Evolutionary conservation across 2,888 invertebrate species (phyloP), one percentile per base, ranked within the genome.

Genomic region (Drepanosiphum platanoidis): DNA sequence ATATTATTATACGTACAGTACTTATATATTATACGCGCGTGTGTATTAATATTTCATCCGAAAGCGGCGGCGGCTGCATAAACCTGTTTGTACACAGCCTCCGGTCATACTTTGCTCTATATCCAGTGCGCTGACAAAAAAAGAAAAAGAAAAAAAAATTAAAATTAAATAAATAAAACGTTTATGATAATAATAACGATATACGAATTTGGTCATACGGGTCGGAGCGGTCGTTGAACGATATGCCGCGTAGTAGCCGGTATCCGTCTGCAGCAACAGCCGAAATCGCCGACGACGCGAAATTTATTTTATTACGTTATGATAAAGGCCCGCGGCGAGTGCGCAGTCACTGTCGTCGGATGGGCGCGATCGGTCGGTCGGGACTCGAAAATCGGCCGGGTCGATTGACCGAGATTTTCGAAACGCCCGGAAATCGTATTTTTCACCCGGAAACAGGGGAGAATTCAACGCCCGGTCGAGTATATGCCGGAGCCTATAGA

Each of bases 71-170:
- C 13, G n/a, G 22, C 9, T 42, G 72, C 11, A 68, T 30, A 71
- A 82, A 82, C 81, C 81, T 61, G 77, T 75, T 64, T 80, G 7
- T 7, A 34, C 32, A 22, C 61, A 72, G 84, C 84, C 84, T 77
- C 84, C 8, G 75, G 84, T 30, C 39, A n/a, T 9, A 68, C 36
- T 70, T 84, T 84, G 84, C 77, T 84, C 84, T 77, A 84, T 77
- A 84, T 77, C 36, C 68, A 64, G 77, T 52, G 22, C 58, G 30
- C 81, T 61, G 32, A 72, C 34, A 30, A 66, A 77, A 70, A 68
- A 79, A 68, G 46, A 46, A 30, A 66, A 77, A 70, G 46, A 79
- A 68, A 68, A 68, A 79, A 68, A 68, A 79, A 68, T 34, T 18
- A 36, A 58, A 74, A n/a, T n/a, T 30, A 27, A 36, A 71, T 58